phyloP scores from a whole-genome alignment of 1,140 invertebrate genomes.

The Micrasema minimum region DNA sequence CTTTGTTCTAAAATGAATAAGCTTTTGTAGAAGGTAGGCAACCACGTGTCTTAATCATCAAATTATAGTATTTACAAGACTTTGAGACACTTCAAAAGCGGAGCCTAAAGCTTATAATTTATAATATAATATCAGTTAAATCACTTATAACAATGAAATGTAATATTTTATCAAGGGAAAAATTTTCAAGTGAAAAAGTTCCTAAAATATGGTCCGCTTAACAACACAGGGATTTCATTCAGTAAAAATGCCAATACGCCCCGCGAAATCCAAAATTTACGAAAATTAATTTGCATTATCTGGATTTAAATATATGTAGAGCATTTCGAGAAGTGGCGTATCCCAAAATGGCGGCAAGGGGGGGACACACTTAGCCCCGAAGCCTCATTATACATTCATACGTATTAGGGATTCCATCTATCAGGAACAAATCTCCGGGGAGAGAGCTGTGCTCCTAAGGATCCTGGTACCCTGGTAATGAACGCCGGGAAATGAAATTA shows the following conservation, averaged over 20 bases:
- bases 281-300: constrained; percentile 21
- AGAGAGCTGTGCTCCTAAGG: neutral
- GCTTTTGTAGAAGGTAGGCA: too few species aligned
- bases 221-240: neutral
- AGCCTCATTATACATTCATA: constrained; percentile 30
- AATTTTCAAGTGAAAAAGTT: too few species aligned
- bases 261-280: neutral
- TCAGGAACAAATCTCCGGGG: constrained; percentile 14
- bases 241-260: constrained; percentile 1
- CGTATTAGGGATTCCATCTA: constrained; percentile 26
- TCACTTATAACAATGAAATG: too few species aligned
- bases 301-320: constrained; percentile 9
- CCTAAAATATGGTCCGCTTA: too few species aligned
- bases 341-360: neutral
- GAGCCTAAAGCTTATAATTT: too few species aligned
- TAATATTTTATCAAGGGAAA: too few species aligned
- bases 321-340: neutral
- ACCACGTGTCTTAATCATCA: too few species aligned
- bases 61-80: too few species aligned
- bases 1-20: too few species aligned
- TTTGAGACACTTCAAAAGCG: too few species aligned
- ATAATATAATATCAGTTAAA: too few species aligned
- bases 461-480: constrained; percentile 14
- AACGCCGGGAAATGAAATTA: constrained; percentile 11
- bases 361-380: constrained; percentile 7